Evolutionary conservation across 2,888 invertebrate species (phyloP).

Genomic region (Sycophila texana): DNA sequence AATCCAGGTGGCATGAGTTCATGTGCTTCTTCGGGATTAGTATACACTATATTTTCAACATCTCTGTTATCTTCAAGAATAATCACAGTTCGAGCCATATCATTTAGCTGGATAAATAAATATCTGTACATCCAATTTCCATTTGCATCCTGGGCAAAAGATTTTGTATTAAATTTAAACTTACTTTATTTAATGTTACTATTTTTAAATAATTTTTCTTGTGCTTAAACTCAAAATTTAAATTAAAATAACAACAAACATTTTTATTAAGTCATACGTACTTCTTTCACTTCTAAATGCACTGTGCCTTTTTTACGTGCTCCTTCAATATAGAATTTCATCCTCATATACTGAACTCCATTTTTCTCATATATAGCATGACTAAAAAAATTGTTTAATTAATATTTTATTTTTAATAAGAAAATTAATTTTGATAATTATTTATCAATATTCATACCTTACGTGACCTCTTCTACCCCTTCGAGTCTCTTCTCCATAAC

Average conservation of each 20-base stretch:
- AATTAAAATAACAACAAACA: slow-evolving; percentile 6
- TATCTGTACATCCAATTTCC: slow-evolving; percentile 90
- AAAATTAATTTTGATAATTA: too few relatives aligned
- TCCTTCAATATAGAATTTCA: slow-evolving; percentile 94
- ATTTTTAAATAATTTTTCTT: neutral
- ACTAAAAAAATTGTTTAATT: slow-evolving; percentile 70
- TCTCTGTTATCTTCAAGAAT: slow-evolving; percentile 86
- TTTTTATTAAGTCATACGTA: slow-evolving; percentile 70
- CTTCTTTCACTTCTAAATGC: slow-evolving; percentile 90
- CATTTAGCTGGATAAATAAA: slow-evolving; percentile 88
- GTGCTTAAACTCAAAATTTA: neutral
- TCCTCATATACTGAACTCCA: slow-evolving; percentile 87
- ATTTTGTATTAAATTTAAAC: slow-evolving; percentile 42
- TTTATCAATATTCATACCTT: slow-evolving; percentile 73
- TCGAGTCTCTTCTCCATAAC: slow-evolving; percentile 90
- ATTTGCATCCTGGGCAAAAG: slow-evolving; percentile 82
- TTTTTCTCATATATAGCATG: slow-evolving; percentile 86
- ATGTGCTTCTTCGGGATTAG: slow-evolving; percentile 22
- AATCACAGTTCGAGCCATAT: slow-evolving; percentile 85
- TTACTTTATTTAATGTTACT: slow-evolving; percentile 20
- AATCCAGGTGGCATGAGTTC: slow-evolving; percentile 45
- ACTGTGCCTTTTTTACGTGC: slow-evolving; percentile 88
- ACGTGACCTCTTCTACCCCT: slow-evolving; percentile 90
- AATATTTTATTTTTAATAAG: neutral
- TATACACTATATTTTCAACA: slow-evolving; percentile 33